Percentiles rank a stretch among this genome's conserved stretches.
Evolutionary conservation across 2,113 vertebrate genomes (phyloP).

Genomic region (Dicerorhinus sumatrensis): DNA sequence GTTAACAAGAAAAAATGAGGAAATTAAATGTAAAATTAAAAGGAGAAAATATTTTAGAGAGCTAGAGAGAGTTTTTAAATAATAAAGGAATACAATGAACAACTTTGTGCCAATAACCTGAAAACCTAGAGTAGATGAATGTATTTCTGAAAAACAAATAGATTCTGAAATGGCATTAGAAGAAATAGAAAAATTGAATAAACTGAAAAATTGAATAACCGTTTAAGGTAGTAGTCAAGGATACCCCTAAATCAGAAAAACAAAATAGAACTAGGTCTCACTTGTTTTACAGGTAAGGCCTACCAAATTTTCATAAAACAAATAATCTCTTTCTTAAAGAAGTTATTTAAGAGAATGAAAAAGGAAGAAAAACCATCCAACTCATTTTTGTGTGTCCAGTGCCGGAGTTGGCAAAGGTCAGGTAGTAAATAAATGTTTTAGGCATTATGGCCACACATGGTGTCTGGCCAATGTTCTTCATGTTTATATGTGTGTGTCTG

Average conservation of each 20-base stretch:
- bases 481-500: not conserved
- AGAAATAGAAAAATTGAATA: not conserved
- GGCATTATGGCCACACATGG: not conserved
- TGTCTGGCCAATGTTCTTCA: not conserved
- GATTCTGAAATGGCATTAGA: not conserved
- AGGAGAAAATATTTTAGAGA: not conserved
- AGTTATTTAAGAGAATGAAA: not conserved
- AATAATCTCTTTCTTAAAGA: not conserved
- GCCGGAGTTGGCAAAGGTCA: not conserved
- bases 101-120: not conserved
- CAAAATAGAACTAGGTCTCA: not conserved
- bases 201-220: not conserved
- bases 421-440: slow-evolving; percentile 36
- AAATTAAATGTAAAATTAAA: not conserved
- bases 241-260: not conserved
- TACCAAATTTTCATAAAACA: not conserved
- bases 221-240: not conserved
- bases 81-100: not conserved
- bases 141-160: not conserved
- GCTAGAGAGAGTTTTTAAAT: not conserved
- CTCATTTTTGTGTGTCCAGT: not conserved
- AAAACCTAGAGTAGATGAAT: not conserved
- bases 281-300: not conserved
- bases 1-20: not conserved
- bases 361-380: not conserved